phyloP scores from a whole-genome alignment of 2,113 vertebrate genomes.

The Mobula hypostoma region DNA sequence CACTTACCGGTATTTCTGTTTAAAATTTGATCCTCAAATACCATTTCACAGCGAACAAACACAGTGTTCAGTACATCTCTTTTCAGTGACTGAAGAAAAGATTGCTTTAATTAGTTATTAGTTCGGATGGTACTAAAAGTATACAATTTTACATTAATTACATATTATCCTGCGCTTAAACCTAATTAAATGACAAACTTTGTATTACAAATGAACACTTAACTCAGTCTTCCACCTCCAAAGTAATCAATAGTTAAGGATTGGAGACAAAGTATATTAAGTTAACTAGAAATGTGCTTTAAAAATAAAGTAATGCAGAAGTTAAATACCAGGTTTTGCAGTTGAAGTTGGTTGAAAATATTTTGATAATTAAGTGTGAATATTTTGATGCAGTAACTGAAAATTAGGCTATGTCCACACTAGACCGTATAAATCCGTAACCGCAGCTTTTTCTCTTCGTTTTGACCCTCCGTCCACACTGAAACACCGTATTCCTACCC shows the following conservation, averaged over 20 bases:
- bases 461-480: no score
- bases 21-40: constrained; percentile 78
- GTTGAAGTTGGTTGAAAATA: no score
- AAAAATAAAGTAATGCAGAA: no score
- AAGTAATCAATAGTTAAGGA: neutral
- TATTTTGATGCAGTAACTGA: neutral
- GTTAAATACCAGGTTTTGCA: no score
- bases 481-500: no score
- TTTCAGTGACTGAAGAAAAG: constrained; percentile 69
- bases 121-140: neutral
- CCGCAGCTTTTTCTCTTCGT: no score
- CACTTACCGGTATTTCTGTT: constrained; percentile 49
- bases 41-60: constrained; percentile 75
- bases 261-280: no score
- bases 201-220: neutral
- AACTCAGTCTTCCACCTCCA: neutral
- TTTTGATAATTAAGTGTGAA: neutral
- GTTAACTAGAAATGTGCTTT: no score
- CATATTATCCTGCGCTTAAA: neutral
- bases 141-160: neutral
- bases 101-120: neutral
- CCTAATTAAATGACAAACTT: neutral
- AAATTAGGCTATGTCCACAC: no score
- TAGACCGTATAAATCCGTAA: no score
- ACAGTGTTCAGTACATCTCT: constrained; percentile 83